Base-by-base conservation (phyloP, 2,797 vertebrate genomes). In the Adelosebastes latens region DNA sequence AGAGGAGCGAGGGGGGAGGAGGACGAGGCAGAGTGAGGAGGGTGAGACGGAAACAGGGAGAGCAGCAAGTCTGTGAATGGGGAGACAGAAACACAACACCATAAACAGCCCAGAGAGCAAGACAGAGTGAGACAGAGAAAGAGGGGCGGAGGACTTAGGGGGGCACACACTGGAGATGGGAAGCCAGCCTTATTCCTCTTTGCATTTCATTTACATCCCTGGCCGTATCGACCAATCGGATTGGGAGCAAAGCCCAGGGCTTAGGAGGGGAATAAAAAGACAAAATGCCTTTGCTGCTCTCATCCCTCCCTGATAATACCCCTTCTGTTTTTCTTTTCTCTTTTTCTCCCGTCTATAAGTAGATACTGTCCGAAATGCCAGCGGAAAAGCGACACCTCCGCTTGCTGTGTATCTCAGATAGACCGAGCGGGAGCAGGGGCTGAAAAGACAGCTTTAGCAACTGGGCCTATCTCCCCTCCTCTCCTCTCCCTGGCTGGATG, bases 131-230 rank as follows among this genome's bases (percentile, higher is more conserved):
- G 89, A 85, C 87, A 88, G 88, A 90, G 88, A 80, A 91, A 90
- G 89, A 91, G 89, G 84, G 82, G 88, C 58, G 90, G 92, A 91
- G 84, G 86, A 85, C 75, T 90, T 85, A 88, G 81, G 84, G 91
- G 92, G 88, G 93, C 80, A 89, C 88, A 93, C 88, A 92, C 84
- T 93, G 91, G 93, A 95, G 94, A 96, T 95, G 95, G 94, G 95
- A 96, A 95, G 95, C 96, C 94, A 95, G 96, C 96, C 96, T 97
- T 97, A 96, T 97, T 98, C 97, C 96, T 96, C 96, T 97, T 97
- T 97, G 96, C 96, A 97, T 97, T 97, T 98, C 96, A 98, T 99
- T 99, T 98, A 97, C 97, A 99, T 98, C 96, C 97, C 90, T 97
- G 97, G 96, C 97, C 96, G 96, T 96, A 96, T 96, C 97, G 95